Evolutionary conservation across 2,888 invertebrate species (phyloP).

Genomic region (Nyleta sp.): DNA sequence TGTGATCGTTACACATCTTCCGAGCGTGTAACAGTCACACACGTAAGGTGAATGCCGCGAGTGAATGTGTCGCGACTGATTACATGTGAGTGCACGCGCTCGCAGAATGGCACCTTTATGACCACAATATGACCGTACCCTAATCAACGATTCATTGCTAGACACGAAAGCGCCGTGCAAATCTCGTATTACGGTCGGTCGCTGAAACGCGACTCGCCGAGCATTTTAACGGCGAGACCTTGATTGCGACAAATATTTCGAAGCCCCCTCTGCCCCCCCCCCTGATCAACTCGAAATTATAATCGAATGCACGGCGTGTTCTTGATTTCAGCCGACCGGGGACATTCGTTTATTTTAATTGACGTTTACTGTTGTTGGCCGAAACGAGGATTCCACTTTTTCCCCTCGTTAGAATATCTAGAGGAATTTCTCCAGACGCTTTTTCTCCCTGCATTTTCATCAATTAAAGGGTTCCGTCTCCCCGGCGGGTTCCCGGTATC

Average conservation of each 20-base stretch:
- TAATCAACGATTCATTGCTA: constrained; percentile 35
- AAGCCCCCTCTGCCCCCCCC: background rate
- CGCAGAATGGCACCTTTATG: constrained; percentile 23
- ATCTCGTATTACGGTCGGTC: constrained; percentile 21
- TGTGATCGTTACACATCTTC: constrained; percentile 18
- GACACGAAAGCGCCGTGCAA: constrained; percentile 16
- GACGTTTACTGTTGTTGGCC: constrained; percentile 34
- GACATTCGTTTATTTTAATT: constrained; percentile 41
- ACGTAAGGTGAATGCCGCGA: constrained; percentile 43
- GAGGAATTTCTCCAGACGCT: constrained; percentile 1
- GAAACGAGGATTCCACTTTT: constrained; percentile 22
- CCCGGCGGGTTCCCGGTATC: constrained; percentile 27
- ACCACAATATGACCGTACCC: constrained; percentile 13
- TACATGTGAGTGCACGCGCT: constrained; percentile 17
- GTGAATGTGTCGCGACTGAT: constrained; percentile 48
- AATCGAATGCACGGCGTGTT: constrained; percentile 15
- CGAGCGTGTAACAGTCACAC: constrained; percentile 19
- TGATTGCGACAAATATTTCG: constrained; percentile 38
- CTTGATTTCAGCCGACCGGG: background rate
- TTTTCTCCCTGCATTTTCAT: constrained; percentile 7
- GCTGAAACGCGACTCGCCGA: constrained; percentile 8
- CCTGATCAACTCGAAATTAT: constrained; percentile 15
- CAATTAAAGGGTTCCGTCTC: constrained; percentile 23
- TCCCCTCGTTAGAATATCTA: constrained; percentile 28
- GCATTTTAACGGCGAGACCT: constrained; percentile 2